These are phyloP conservation scores for Megamerina dolium DNA, from an alignment of 2,888 invertebrate species.

Conservation along the genomic window DNA sequence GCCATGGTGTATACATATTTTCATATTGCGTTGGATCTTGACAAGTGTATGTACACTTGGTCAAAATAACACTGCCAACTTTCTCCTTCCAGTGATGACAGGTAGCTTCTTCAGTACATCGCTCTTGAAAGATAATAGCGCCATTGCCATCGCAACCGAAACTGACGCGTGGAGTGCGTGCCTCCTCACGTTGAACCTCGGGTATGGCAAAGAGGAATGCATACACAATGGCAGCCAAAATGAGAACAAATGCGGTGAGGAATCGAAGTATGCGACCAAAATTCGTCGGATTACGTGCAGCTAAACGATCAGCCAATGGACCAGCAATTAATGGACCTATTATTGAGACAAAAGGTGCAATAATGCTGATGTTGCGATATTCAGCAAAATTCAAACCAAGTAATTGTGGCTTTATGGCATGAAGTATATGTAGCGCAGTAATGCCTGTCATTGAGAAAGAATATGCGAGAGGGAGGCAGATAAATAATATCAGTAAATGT, in stretches of 20 bases:
- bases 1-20: slow-evolving; percentile 44
- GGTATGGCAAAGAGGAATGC: slow-evolving; percentile 63
- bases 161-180: slow-evolving; percentile 56
- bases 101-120: slow-evolving; percentile 60
- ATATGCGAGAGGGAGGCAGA: background rate
- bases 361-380: slow-evolving; percentile 69
- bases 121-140: slow-evolving; percentile 67
- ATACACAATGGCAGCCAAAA: slow-evolving; percentile 65
- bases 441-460: slow-evolving; percentile 56
- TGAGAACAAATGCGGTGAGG: slow-evolving; percentile 61
- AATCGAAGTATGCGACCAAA: slow-evolving; percentile 62
- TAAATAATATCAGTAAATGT: background rate
- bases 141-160: slow-evolving; percentile 68
- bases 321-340: slow-evolving; percentile 73
- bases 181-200: slow-evolving; percentile 57
- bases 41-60: slow-evolving; percentile 67
- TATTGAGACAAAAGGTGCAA: slow-evolving; percentile 72
- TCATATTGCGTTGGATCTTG: slow-evolving; percentile 49
- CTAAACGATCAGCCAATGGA: slow-evolving; percentile 63
- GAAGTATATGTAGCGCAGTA: slow-evolving; percentile 75
- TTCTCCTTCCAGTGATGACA: slow-evolving; percentile 64
- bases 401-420: slow-evolving; percentile 56
- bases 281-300: slow-evolving; percentile 42
- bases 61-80: slow-evolving; percentile 61
- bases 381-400: slow-evolving; percentile 67